Conservation (phyloP, 2,797 vertebrate genomes). For the Parotocinclus haroldoi region DNA sequence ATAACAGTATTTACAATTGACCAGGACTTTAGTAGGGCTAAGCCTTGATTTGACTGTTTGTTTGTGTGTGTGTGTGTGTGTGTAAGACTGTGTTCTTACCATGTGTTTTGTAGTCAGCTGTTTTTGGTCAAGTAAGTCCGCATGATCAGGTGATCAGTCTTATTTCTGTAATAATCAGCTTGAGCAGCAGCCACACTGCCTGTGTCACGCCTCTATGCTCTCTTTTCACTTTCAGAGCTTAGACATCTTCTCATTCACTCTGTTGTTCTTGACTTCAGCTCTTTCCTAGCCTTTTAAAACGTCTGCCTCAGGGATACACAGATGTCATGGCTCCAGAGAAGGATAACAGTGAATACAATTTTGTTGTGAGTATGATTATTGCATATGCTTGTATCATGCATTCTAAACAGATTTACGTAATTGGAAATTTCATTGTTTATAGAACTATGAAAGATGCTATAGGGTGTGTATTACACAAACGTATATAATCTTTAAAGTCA, state of each 20-base stretch:
- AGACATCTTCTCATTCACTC: constrained; percentile 1
- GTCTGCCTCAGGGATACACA: constrained; percentile 18
- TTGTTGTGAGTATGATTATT: constrained; percentile 73
- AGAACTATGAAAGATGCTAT: no score
- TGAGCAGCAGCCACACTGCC: constrained; percentile 31
- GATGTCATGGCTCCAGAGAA: constrained; percentile 66
- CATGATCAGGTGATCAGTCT: constrained; percentile 68
- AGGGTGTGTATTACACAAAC: no score
- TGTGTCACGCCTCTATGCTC: constrained; percentile 2
- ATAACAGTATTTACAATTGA: no score
- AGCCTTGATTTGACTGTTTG: no score
- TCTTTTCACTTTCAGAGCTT: constrained; percentile 13
- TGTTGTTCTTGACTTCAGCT: background rate
- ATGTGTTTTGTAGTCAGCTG: constrained; percentile 61
- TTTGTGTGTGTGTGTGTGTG: no score
- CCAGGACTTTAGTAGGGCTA: no score
- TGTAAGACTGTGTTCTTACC: background rate
- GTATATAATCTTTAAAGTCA: no score
- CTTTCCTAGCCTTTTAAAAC: background rate
- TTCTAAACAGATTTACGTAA: no score
- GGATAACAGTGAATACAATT: constrained; percentile 70
- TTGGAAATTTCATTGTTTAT: no score
- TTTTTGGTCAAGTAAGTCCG: constrained; percentile 69
- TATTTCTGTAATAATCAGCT: constrained; percentile 55
- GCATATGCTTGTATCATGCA: background rate